Evolutionary conservation across 1,140 invertebrate species (phyloP), one percentile per base, ranked within the genome.

Genomic region (Samia ricini): DNA sequence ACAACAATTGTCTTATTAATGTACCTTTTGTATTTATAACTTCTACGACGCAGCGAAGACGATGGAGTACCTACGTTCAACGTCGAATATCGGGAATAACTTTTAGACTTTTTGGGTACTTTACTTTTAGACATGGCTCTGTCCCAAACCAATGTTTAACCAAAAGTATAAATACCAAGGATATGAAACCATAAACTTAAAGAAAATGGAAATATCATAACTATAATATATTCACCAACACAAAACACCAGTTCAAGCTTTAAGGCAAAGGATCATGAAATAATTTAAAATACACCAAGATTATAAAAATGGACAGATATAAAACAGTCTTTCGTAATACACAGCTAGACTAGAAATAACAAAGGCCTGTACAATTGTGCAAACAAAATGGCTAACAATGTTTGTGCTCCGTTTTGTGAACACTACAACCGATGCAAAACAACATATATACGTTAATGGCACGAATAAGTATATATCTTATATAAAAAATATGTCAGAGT

Each of bases 61-160:
- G 55, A 56, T 33, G 26, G 20, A n/a, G n/a, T 24, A 22, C 36
- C 18, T 54, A 65, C 58, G 5, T 56, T n/a, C 12, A 56, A 61
- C 5, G 63, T 36, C 6, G 63, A 59, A 56, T 56, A 54, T 23
- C 48, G 1, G 4, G 52, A 24, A 12, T 55, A 42, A 15, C 33
- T 55, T 23, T 21, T 50, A 22, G 24, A 10, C 51, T 65, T 65
- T 51, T 42, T 65, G 1, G 19, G 24, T 22, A 60, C 15, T 19
- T 59, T 55, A 42, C 7, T 50, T 42, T 42, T 42, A 15, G 33
- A 63, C 55, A 57, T 52, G 23, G n/a, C 63, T 42, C 6, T 22
- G 12, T 3, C 15, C 7, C 12, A 42, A 42, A 15, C n/a, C 7
- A 8, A 42, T 15, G 33, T 15, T 10, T 26, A 26, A 42, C 33